These are phyloP conservation scores for Hecatera dysodea DNA, from an alignment of 2,888 invertebrate genomes.

Conservation along the genomic window DNA sequence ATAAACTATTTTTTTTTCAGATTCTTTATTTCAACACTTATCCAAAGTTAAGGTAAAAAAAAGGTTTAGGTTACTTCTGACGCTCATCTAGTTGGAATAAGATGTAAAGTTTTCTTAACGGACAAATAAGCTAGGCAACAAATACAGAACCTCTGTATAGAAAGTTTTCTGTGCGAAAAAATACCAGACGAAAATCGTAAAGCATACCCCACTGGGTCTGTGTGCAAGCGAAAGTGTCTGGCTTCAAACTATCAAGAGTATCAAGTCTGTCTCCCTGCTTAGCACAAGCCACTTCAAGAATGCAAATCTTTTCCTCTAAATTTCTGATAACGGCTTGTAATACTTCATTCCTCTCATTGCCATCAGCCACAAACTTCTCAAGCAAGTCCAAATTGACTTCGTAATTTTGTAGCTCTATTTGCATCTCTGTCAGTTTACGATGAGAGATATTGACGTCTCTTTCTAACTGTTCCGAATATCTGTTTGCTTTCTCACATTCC, in stretches of 20 bases:
- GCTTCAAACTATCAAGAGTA: conserved; percentile 69
- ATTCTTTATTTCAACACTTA: background rate
- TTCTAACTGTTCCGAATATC: conserved; percentile 75
- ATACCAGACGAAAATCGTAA: conserved; percentile 24
- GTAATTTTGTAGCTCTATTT: conserved; percentile 75
- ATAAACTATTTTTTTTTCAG: background rate
- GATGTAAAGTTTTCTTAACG: background rate
- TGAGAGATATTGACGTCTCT: conserved; percentile 71
- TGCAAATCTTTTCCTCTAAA: conserved; percentile 74
- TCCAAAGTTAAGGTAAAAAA: too few relatives aligned
- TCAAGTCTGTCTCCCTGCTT: conserved; percentile 73
- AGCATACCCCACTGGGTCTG: conserved; percentile 75
- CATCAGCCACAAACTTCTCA: conserved; percentile 75
- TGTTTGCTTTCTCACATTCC: conserved; percentile 75
- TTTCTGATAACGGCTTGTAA: conserved; percentile 72
- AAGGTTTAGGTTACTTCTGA: background rate
- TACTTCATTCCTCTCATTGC: conserved; percentile 73
- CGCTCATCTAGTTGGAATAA: background rate
- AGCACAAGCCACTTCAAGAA: conserved; percentile 74
- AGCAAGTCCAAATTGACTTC: conserved; percentile 78
- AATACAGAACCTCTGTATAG: conserved; percentile 3
- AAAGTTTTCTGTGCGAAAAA: conserved; percentile 32
- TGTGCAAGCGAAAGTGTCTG: conserved; percentile 71
- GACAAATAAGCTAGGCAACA: too few relatives aligned
- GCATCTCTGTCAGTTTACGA: conserved; percentile 71